These are phyloP conservation scores for Tiliacea aurago DNA, from an alignment of 2,888 invertebrate species.

Conservation along the genomic window DNA sequence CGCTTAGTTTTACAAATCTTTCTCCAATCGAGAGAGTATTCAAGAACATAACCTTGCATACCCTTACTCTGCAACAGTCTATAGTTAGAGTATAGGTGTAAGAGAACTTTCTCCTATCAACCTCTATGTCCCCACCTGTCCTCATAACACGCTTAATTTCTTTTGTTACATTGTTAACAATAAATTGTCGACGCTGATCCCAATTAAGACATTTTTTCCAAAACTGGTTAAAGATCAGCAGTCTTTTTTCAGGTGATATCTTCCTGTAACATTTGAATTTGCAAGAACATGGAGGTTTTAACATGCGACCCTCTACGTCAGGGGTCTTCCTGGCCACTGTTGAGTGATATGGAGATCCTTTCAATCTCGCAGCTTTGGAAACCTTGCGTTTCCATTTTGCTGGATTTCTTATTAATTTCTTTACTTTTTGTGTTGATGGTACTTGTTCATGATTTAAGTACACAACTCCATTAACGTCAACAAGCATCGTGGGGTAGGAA, in stretches of 20 bases:
- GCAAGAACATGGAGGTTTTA: conserved; percentile 18
- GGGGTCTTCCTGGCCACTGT: conserved; percentile 16
- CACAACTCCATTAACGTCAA: conserved; percentile 6
- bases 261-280: conserved; percentile 23
- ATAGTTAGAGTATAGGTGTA: conserved; percentile 13
- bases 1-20: conserved; percentile 21
- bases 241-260: conserved; percentile 12
- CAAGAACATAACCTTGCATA: conserved; percentile 31
- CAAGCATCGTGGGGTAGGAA: conserved; percentile 5
- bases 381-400: conserved; percentile 6
- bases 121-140: conserved; percentile 7
- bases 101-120: conserved; percentile 8
- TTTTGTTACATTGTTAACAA: conserved; percentile 13
- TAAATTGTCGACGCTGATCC: conserved; percentile 25
- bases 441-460: conserved; percentile 4
- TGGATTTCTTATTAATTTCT: conserved; percentile 8
- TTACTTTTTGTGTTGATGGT: conserved; percentile 3
- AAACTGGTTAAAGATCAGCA: conserved; percentile 16
- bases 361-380: conserved; percentile 1
- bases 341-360: conserved; percentile 2
- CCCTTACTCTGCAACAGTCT: conserved; percentile 7
- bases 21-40: conserved; percentile 28
- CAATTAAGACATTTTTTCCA: conserved; percentile 20
- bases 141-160: conserved; percentile 15
- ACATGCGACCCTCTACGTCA: conserved; percentile 10